Conservation (phyloP, 2,113 vertebrate genomes). For the Nothobranchius kuhntae region DNA sequence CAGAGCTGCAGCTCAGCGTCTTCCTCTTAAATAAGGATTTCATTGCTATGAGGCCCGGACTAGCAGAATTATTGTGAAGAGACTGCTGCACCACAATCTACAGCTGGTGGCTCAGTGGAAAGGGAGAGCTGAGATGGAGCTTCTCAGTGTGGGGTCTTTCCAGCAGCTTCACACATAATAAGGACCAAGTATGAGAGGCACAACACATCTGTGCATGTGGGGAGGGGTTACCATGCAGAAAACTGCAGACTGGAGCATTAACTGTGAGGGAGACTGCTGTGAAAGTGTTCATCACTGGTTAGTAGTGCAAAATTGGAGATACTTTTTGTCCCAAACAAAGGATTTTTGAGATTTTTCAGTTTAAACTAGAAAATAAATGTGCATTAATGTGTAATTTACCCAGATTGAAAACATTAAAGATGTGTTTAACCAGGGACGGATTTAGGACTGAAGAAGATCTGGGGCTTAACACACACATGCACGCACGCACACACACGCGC, state of each 20-base stretch:
- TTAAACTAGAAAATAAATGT: too few species aligned
- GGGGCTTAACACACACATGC: too few species aligned
- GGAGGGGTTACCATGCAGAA: conserved; percentile 28
- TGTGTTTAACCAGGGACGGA: too few species aligned
- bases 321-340: background rate
- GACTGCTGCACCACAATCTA: conserved; percentile 43
- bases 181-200: conserved; percentile 38
- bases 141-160: conserved; percentile 67
- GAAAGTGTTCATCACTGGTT: conserved; percentile 8
- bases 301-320: background rate
- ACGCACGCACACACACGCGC: too few species aligned
- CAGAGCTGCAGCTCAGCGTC: conserved; percentile 60
- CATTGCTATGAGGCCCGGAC: conserved; percentile 51
- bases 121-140: conserved; percentile 40
- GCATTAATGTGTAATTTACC: too few species aligned
- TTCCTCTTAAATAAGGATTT: conserved; percentile 65
- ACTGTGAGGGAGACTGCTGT: conserved; percentile 9
- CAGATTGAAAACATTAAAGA: too few species aligned
- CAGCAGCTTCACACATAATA: conserved; percentile 38
- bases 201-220: conserved; percentile 53
- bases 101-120: conserved; percentile 69
- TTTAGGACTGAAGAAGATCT: too few species aligned
- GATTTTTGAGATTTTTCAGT: too few species aligned
- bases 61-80: conserved; percentile 58
- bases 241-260: conserved; percentile 21